Conservation (phyloP, 2,888 invertebrate species). For the Perithous albicinctus region DNA sequence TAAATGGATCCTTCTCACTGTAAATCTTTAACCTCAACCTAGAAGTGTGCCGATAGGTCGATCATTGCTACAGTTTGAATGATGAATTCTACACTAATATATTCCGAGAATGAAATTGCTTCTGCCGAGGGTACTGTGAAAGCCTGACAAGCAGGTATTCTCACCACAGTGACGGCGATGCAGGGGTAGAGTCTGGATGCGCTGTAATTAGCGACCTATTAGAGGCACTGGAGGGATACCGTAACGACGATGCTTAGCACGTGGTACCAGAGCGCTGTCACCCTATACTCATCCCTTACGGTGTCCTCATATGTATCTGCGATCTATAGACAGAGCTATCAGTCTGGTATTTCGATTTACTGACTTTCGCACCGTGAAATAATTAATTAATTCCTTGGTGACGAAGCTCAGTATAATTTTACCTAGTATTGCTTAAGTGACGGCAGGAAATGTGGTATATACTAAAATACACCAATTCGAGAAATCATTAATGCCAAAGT, state of each 20-base stretch:
- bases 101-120: constrained; percentile 34
- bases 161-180: constrained; percentile 36
- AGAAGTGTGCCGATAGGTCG: too few species aligned
- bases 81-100: constrained; percentile 42
- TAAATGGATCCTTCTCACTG: too few species aligned
- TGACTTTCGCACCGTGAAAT: background rate
- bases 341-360: background rate
- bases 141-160: constrained; percentile 42
- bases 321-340: constrained; percentile 6
- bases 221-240: constrained; percentile 34
- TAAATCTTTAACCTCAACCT: too few species aligned
- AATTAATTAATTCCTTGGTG: background rate
- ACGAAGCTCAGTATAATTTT: background rate
- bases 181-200: constrained; percentile 44
- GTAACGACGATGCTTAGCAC: constrained; percentile 39
- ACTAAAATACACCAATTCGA: background rate
- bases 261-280: constrained; percentile 44
- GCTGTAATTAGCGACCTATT: constrained; percentile 67
- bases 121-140: constrained; percentile 58
- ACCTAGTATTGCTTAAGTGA: background rate
- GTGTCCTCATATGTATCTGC: constrained; percentile 3
- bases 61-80: too few species aligned
- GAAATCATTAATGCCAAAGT: background rate
- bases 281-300: constrained; percentile 14
- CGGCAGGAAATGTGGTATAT: background rate